phyloP scores from a whole-genome alignment of 2,797 vertebrate species.

The Adrianichthys oophorus region DNA sequence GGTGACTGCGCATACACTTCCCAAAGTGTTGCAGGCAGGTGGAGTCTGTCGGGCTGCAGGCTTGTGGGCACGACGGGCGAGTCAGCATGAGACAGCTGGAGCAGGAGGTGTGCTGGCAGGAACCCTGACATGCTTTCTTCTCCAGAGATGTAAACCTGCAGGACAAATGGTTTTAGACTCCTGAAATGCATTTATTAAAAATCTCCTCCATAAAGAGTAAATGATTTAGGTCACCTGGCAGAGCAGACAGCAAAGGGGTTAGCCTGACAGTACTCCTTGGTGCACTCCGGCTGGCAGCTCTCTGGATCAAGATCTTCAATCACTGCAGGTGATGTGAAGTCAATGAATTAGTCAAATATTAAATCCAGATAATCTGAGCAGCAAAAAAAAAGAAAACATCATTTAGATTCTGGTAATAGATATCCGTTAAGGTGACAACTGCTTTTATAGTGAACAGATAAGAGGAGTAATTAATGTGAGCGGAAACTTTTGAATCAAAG shows the following conservation, averaged over 20 bases:
- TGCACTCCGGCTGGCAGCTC: slow-evolving; percentile 71
- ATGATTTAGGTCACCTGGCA: slow-evolving; percentile 55
- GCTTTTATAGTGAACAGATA: slow-evolving; percentile 58
- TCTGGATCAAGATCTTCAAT: slow-evolving; percentile 56
- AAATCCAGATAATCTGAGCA: slow-evolving; percentile 2
- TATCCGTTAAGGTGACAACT: slow-evolving; percentile 40
- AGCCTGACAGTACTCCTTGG: slow-evolving; percentile 68
- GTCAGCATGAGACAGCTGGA: slow-evolving; percentile 71
- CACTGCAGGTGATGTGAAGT: slow-evolving; percentile 48
- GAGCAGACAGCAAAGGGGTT: slow-evolving; percentile 72
- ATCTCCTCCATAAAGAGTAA: neutral
- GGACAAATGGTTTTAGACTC: neutral
- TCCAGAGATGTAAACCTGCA: slow-evolving; percentile 64
- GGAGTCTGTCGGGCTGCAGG: slow-evolving; percentile 58
- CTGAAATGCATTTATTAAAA: no score
- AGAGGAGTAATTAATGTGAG: slow-evolving; percentile 57
- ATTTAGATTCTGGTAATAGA: slow-evolving; percentile 27
- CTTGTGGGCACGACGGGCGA: slow-evolving; percentile 62
- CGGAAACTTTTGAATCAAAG: slow-evolving; percentile 68
- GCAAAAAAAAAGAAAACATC: slow-evolving; percentile 12
- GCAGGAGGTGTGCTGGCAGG: slow-evolving; percentile 78
- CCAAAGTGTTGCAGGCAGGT: slow-evolving; percentile 71
- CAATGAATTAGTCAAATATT: neutral
- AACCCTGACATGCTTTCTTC: slow-evolving; percentile 61
- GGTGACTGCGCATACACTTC: slow-evolving; percentile 67